Percentiles rank a stretch among this genome's conserved stretches.
These are phyloP conservation scores for Takifugu ocellatus DNA, from an alignment of 2,797 vertebrate genomes.

Conservation along the genomic window DNA sequence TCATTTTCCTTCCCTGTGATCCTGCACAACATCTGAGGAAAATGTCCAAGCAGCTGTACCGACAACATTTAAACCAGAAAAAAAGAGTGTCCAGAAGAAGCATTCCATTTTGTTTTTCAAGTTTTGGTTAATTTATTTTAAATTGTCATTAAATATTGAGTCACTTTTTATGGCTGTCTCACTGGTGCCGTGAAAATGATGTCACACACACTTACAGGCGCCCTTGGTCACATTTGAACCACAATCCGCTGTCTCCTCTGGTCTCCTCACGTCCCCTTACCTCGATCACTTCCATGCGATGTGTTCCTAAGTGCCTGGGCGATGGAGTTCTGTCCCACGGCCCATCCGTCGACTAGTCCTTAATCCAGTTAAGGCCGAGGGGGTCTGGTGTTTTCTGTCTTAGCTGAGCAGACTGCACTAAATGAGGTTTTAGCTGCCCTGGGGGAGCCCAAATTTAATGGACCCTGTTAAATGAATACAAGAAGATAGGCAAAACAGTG, in stretches of 20 bases:
- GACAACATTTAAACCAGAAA: too few species aligned
- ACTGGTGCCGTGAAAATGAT: not conserved
- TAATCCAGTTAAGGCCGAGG: conserved; percentile 77
- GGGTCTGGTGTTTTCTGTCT: conserved; percentile 77
- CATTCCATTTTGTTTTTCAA: too few species aligned
- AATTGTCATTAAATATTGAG: too few species aligned
- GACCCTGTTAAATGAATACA: conserved; percentile 71
- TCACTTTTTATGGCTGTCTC: not conserved
- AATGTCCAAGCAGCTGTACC: too few species aligned
- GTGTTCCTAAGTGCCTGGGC: conserved; percentile 65
- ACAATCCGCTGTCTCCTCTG: conserved; percentile 1
- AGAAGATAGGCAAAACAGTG: conserved; percentile 45
- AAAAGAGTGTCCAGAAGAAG: too few species aligned
- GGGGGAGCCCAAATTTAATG: conserved; percentile 76
- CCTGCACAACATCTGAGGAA: too few species aligned
- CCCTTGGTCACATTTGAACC: conserved; percentile 9
- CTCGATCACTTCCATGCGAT: conserved; percentile 44
- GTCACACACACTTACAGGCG: not conserved
- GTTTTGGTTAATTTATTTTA: too few species aligned
- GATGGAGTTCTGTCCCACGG: conserved; percentile 73
- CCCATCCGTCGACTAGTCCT: conserved; percentile 76
- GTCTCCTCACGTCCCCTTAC: conserved; percentile 33
- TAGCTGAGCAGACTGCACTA: conserved; percentile 72
- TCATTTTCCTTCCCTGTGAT: too few species aligned
- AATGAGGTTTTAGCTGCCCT: conserved; percentile 79